Evolutionary conservation across 2,888 invertebrate species (phyloP), one percentile per base, ranked within the genome.

Genomic region (Tetragonisca angustula): DNA sequence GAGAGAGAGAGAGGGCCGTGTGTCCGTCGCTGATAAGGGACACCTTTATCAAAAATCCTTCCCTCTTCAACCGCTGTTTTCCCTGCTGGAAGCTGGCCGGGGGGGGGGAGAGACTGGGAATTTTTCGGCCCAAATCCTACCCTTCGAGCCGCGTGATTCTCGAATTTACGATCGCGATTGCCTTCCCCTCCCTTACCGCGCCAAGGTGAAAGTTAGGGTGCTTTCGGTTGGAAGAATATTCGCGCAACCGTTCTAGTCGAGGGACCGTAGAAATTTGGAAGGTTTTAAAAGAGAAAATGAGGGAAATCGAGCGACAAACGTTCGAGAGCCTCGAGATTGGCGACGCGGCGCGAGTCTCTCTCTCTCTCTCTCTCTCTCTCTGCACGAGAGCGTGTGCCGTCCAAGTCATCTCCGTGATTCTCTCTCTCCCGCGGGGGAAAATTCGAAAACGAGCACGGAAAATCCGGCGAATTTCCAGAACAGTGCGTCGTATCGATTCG

Each of bases 401-500:
- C 67, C 43, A 24, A 27, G n/a, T 32, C 67, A 52, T 59, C 43
- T 43, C 43, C 65, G 50, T 54, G 71, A 61, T 61, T 75, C 54
- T 52, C 36, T 32, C 54, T 52, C 36, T 36, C n/a, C 68, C 65
- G 78, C n/a, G n/a, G n/a, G 27, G 71, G 75, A 86, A 92, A 92
- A 91, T 91, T 92, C 85, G 88, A 91, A 93, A 93, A 92, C 91
- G 85, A 88, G 89, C 88, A 87, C 79, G 91, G 43, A 93, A 94
- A 94, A 93, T 93, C 91, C 91, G 90, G 77, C 90, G 92, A 91
- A 90, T 94, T 94, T 93, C 93, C 93, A 93, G 92, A 92, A 93
- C 92, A 92, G 92, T 93, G 94, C 93, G 92, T 93, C 93, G 93
- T 94, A 94, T 94, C 94, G 94, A 94, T 94, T 94, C 92, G 93